phyloP scores from a whole-genome alignment of 2,888 invertebrate genomes.

The Gari tellinella region DNA sequence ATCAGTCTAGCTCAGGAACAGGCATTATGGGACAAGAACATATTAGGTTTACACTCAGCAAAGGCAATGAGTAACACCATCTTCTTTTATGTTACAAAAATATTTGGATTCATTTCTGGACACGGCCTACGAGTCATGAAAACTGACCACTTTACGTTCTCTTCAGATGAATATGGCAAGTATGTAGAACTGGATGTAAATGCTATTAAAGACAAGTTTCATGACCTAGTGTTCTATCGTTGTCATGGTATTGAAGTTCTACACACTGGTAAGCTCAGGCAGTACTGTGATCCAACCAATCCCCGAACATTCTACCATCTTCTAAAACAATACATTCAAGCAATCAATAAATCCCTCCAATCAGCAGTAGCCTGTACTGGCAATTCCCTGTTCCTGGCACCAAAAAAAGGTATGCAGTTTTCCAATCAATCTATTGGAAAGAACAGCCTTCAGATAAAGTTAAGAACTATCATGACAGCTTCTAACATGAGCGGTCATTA shows the following conservation, averaged over 20 bases:
- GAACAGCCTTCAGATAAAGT: too few species aligned
- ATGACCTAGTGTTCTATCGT: background rate
- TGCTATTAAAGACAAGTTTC: slow-evolving; percentile 1
- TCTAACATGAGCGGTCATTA: too few species aligned
- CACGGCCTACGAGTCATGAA: slow-evolving; percentile 15
- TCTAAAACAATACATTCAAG: too few species aligned
- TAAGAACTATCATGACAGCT: too few species aligned
- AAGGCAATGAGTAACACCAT: slow-evolving; percentile 28
- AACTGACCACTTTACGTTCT: slow-evolving; percentile 27
- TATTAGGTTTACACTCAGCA: slow-evolving; percentile 23
- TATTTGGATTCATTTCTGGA: slow-evolving; percentile 30
- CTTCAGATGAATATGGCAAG: slow-evolving; percentile 26
- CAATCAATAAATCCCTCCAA: too few species aligned
- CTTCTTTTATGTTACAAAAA: slow-evolving; percentile 33
- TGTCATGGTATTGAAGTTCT: slow-evolving; percentile 6
- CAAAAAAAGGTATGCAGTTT: too few species aligned
- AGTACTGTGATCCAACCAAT: slow-evolving; percentile 26
- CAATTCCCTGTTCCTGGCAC: too few species aligned
- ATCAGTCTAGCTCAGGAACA: slow-evolving; percentile 12
- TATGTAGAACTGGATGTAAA: slow-evolving; percentile 30
- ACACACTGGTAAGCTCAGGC: slow-evolving; percentile 10
- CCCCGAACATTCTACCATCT: slow-evolving; percentile 37
- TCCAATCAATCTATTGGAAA: too few species aligned
- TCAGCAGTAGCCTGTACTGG: too few species aligned
- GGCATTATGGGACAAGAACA: slow-evolving; percentile 24